These are phyloP conservation scores for Nudaria mundana DNA, from an alignment of 2,888 invertebrate species.

Conservation along the genomic window DNA sequence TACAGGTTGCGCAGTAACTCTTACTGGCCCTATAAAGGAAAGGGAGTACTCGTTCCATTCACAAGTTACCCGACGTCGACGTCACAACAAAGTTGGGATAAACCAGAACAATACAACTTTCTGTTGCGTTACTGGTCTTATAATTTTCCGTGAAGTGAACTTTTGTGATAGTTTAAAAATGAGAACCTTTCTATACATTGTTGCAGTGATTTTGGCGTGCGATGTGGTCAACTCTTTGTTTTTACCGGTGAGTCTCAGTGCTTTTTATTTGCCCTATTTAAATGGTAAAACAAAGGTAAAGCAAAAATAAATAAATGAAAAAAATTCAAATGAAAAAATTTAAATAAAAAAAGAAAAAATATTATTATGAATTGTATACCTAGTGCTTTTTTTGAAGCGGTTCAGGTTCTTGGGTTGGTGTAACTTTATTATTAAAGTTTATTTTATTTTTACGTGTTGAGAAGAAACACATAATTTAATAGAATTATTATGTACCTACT, in stretches of 20 bases:
- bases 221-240: slow-evolving; percentile 56
- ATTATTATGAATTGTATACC: no score
- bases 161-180: slow-evolving; percentile 46
- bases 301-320: no score
- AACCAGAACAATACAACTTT: slow-evolving; percentile 43
- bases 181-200: slow-evolving; percentile 55
- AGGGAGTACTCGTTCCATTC: slow-evolving; percentile 62
- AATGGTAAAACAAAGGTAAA: not conserved
- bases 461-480: no score
- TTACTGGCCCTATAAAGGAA: slow-evolving; percentile 65
- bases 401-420: no score
- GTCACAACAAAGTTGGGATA: slow-evolving; percentile 44
- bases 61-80: slow-evolving; percentile 59
- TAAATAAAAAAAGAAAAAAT: no score
- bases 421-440: no score
- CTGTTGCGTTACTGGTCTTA: slow-evolving; percentile 28
- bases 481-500: no score
- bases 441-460: no score
- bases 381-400: no score
- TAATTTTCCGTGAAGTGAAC: slow-evolving; percentile 49
- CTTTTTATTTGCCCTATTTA: not conserved
- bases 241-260: slow-evolving; percentile 63
- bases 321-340: no score
- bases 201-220: slow-evolving; percentile 52
- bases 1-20: slow-evolving; percentile 66